Percentiles rank a stretch among this genome's conserved stretches.
Conservation (phyloP, 2,888 invertebrate species). For the Latrodectus hesperus region DNA sequence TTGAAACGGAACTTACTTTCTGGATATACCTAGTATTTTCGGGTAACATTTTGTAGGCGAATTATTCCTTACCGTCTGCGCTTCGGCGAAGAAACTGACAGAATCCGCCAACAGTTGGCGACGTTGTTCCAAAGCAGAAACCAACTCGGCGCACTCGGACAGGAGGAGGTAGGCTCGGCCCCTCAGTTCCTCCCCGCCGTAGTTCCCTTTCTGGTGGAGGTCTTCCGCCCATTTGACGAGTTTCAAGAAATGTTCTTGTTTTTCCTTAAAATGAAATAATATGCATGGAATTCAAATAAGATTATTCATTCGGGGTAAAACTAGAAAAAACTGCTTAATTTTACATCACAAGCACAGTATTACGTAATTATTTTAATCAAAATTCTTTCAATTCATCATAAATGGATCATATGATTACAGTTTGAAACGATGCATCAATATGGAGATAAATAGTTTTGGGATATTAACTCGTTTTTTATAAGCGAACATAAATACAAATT, state of each 20-base stretch:
- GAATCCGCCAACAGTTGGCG: slow-evolving; percentile 82
- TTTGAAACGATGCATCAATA: no score
- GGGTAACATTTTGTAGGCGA: no score
- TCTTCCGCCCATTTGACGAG: slow-evolving; percentile 86
- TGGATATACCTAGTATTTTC: no score
- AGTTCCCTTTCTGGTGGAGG: slow-evolving; percentile 82
- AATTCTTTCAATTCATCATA: no score
- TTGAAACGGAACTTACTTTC: no score
- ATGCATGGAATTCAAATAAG: background rate
- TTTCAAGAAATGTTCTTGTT: slow-evolving; percentile 85
- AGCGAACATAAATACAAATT: no score
- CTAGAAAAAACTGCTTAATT: background rate
- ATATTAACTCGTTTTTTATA: no score
- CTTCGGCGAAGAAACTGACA: slow-evolving; percentile 83
- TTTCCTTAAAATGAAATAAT: slow-evolving; percentile 76
- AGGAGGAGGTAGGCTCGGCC: slow-evolving; percentile 81
- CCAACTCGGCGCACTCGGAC: slow-evolving; percentile 82
- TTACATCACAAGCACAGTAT: no score
- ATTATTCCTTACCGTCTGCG: slow-evolving; percentile 78
- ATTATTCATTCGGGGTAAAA: background rate
- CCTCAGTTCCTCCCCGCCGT: slow-evolving; percentile 81
- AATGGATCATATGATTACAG: no score
- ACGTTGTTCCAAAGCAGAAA: slow-evolving; percentile 83
- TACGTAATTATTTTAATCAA: no score
- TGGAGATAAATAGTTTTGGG: no score